Percentiles rank a stretch among this genome's conserved stretches.
These are phyloP conservation scores for Austrofundulus limnaeus DNA, from an alignment of 2,113 vertebrate species.

Conservation along the genomic window DNA sequence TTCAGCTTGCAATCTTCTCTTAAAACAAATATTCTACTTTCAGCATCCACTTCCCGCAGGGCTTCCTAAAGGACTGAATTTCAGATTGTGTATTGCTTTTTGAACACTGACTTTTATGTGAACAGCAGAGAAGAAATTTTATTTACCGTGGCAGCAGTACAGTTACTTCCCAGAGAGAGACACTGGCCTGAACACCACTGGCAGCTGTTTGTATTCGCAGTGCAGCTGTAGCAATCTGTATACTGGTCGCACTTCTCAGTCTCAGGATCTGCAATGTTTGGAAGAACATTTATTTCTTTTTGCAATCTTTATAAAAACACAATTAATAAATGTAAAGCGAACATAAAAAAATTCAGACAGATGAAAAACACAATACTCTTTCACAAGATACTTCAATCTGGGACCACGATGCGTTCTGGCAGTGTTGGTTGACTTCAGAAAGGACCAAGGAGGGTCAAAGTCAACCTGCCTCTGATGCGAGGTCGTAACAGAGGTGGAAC, in stretches of 20 bases:
- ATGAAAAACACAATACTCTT: no score
- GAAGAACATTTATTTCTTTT: neutral
- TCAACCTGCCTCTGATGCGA: no score
- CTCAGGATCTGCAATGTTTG: slow-evolving; percentile 79
- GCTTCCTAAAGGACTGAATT: no score
- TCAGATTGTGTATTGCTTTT: no score
- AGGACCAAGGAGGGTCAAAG: no score
- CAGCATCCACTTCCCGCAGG: no score
- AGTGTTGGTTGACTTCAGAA: no score
- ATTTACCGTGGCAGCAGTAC: slow-evolving; percentile 85
- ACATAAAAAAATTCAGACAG: neutral
- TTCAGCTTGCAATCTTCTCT: no score
- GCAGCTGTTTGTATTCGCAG: slow-evolving; percentile 92
- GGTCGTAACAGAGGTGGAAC: no score
- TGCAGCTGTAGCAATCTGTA: slow-evolving; percentile 97
- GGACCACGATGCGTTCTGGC: no score
- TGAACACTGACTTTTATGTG: neutral
- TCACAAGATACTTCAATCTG: no score
- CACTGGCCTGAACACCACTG: slow-evolving; percentile 93
- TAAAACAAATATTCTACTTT: no score
- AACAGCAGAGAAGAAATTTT: neutral
- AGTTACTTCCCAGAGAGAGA: slow-evolving; percentile 87
- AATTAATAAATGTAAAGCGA: neutral
- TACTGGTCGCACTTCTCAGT: slow-evolving; percentile 92
- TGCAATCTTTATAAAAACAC: neutral